Base-by-base conservation (phyloP, 1,140 invertebrate genomes). In the Neodiprion fabricii region DNA sequence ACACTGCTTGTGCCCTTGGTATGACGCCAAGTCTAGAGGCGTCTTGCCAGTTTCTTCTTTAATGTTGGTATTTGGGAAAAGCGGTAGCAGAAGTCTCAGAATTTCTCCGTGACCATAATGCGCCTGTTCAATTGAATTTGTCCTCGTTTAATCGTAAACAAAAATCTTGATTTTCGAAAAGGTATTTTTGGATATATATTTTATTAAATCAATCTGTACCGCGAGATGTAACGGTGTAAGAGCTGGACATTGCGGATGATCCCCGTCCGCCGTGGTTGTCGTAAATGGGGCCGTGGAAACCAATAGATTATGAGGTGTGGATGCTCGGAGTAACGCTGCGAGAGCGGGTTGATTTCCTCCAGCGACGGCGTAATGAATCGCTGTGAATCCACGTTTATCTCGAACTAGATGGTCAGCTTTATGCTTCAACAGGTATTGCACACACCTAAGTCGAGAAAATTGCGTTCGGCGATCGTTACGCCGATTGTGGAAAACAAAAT, bases 171-270 rank as follows among this genome's bases (percentile, higher is more conserved):
- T 2, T 40, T 40, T 40, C 65, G 0, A 48, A 47, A 53, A 72
- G 69, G 61, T 82, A 85, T 23, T 48, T 2, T 0, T 73, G 70
- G 74, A 17, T 12, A 49, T 48, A 17, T 53, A 65, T 47, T 70
- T 50, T 40, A 61, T 72, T 65, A 48, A 69, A 73, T 68, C 3
- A 11, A 47, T 73, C 85, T 86, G 85, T 86, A 91, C 91, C 40
- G 91, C 91, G 73, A 92, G 81, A 82, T 93, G 91, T 50, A 92
- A 84, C 10, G 91, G 91, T 67, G 91, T 91, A n/a, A 88, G 77
- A 7, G 82, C 81, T 1, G 87, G 87, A 21, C 79, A 70, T 17
- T 82, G 78, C 23, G 74, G 76, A 67, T 80, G 77, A 67, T 83
- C 75, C 50, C 79, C 72, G 68, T 68, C 77, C 5, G 76, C 61